Base-by-base conservation (phyloP, 64 coral and sea anemone species). In the Montipora foliosa region DNA sequence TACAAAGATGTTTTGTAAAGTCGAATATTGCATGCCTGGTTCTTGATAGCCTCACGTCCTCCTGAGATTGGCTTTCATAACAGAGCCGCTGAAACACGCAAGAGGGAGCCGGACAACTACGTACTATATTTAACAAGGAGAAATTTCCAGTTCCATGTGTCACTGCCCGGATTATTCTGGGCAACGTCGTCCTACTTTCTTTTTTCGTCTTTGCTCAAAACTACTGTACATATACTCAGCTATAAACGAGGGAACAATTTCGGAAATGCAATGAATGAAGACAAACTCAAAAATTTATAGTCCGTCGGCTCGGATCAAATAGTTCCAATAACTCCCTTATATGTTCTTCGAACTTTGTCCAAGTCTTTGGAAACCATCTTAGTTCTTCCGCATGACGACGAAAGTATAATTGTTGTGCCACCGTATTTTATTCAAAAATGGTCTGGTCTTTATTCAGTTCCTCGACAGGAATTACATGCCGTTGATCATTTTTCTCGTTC, bases 21-120 rank as follows among this genome's bases (percentile, higher is more conserved):
- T 67, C 61, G 46, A 44, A 86, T 86, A 86, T 86, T 86, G 82
- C 15, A 8, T 86, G 66, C 15, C 19, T 86, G 66, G 62, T 69
- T 71, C 21, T 71, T 86, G 55, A 19, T 70, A 51, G 13, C 44
- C 66, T 71, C 82, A 25, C 47, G 82, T 86, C 45, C 47, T n/a
- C 15, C 8, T 37, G 13, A 84, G 81, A 86, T 86, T 86, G 82
- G 82, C 82, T 86, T 84, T 80, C n/a, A 86, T 71, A 71, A 71
- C 62, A 7, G 17, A 70, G 22, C 82, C 82, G 82, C 64, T 71
- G n/a, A 21, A 25, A 47, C 66, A 70, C 16, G 46, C 82, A n/a
- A 66, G 82, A 47, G 45, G 66, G 5, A 50, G 8, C 19, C 53
- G 11, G 6, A 57, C 49, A 22, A 49, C 8, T 8, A 71, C 6